Conservation (phyloP, 2,888 invertebrate genomes). For the Lasius platythorax region DNA sequence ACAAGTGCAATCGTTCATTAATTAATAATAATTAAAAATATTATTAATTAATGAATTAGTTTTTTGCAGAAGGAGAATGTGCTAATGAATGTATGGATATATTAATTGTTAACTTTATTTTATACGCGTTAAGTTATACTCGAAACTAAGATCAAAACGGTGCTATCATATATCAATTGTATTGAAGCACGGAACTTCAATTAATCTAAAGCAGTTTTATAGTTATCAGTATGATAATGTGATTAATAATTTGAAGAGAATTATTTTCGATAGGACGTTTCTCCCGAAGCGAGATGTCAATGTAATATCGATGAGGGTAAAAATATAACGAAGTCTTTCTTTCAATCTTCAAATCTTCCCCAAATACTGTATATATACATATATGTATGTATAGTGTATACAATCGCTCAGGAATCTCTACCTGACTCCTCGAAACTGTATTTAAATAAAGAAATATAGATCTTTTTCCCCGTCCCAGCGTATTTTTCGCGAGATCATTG, state of each 20-base stretch:
- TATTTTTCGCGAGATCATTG: neutral
- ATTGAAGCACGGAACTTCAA: neutral
- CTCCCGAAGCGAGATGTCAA: neutral
- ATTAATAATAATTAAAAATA: neutral
- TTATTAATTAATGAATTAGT: neutral
- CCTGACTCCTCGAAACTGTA: constrained; percentile 6
- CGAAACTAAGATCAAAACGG: neutral
- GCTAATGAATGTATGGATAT: neutral
- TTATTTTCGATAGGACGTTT: neutral
- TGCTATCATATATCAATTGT: neutral
- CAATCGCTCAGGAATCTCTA: constrained; percentile 38
- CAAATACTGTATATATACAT: neutral
- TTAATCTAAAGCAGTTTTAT: neutral
- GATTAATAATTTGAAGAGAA: too few relatives aligned
- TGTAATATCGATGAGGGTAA: neutral
- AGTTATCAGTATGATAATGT: neutral
- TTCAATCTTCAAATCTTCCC: neutral
- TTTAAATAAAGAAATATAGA: constrained; percentile 5
- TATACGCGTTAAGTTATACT: neutral
- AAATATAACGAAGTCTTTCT: constrained; percentile 6
- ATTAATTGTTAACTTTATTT: neutral
- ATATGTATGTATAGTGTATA: neutral
- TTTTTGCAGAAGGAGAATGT: neutral
- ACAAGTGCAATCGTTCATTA: neutral
- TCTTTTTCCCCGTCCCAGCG: neutral